Conservation (phyloP, 2,113 vertebrate genomes). For the Cricetomys ansorgei region DNA sequence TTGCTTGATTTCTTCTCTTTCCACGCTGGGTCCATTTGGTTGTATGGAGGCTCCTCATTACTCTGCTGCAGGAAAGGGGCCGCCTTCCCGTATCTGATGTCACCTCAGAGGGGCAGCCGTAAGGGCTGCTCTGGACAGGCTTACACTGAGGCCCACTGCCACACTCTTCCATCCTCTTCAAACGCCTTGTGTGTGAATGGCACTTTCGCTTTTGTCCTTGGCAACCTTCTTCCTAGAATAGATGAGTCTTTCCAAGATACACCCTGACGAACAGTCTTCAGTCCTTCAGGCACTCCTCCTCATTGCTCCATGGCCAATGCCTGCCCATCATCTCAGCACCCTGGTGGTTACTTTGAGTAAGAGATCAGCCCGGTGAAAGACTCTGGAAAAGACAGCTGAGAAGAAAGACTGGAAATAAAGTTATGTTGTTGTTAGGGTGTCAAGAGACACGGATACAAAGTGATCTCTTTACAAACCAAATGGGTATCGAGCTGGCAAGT, state of each 20-base stretch:
- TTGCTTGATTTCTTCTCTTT: not conserved
- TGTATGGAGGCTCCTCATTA: not conserved
- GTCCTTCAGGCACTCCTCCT: not conserved
- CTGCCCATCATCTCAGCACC: not conserved
- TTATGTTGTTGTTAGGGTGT: not conserved
- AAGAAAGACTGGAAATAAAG: not conserved
- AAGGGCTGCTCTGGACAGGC: not conserved
- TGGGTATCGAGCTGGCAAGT: not conserved
- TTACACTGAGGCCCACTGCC: not conserved
- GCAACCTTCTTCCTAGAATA: not conserved
- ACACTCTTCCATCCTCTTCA: not conserved
- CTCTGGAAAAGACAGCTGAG: not conserved
- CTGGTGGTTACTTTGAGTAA: not conserved
- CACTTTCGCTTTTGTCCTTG: not conserved
- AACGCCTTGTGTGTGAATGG: not conserved
- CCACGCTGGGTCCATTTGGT: not conserved
- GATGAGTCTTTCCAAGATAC: not conserved
- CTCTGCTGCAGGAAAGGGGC: not conserved
- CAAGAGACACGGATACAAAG: not conserved
- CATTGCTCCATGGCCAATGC: not conserved
- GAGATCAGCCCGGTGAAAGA: not conserved
- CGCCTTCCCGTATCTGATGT: not conserved
- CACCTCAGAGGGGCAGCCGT: not conserved
- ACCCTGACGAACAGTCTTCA: not conserved
- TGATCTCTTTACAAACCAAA: not conserved